phyloP scores from a whole-genome alignment of 2,113 vertebrate genomes.

The Chaenogobius annularis region DNA sequence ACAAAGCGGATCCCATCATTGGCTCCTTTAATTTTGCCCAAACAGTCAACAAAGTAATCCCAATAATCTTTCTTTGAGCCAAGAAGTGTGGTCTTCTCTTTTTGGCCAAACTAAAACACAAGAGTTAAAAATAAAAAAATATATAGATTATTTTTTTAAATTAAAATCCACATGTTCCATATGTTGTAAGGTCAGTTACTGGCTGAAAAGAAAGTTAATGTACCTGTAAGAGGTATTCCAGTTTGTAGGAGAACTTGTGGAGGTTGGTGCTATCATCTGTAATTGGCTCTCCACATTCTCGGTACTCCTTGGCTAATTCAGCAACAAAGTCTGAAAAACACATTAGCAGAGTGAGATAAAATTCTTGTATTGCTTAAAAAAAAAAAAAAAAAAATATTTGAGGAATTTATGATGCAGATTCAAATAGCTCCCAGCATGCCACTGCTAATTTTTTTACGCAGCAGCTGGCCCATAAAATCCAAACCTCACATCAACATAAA shows the following conservation, averaged over 20 bases:
- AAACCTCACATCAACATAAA: conserved; percentile 67
- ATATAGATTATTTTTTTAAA: too few relatives aligned
- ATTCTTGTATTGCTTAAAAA: neutral
- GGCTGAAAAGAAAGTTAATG: conserved; percentile 18
- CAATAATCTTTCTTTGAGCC: conserved; percentile 94
- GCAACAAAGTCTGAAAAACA: conserved; percentile 85
- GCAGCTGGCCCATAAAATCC: neutral
- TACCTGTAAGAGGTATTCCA: conserved; percentile 97
- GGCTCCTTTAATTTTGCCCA: conserved; percentile 92
- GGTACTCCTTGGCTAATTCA: conserved; percentile 88
- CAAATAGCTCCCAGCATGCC: neutral
- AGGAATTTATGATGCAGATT: neutral
- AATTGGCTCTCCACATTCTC: conserved; percentile 89
- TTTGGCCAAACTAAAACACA: conserved; percentile 88
- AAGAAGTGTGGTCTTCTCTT: conserved; percentile 89
- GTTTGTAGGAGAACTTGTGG: conserved; percentile 95
- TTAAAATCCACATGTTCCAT: too few relatives aligned
- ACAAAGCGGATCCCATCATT: conserved; percentile 97
- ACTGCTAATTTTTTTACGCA: neutral
- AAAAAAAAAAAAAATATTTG: neutral
- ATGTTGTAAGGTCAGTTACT: neutral
- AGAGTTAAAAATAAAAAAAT: too few relatives aligned
- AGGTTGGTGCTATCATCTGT: conserved; percentile 92
- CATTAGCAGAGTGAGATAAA: neutral
- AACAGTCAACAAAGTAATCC: conserved; percentile 94